Base-by-base conservation (phyloP, 2,888 invertebrate genomes). In the Dryomyza anilis region DNA sequence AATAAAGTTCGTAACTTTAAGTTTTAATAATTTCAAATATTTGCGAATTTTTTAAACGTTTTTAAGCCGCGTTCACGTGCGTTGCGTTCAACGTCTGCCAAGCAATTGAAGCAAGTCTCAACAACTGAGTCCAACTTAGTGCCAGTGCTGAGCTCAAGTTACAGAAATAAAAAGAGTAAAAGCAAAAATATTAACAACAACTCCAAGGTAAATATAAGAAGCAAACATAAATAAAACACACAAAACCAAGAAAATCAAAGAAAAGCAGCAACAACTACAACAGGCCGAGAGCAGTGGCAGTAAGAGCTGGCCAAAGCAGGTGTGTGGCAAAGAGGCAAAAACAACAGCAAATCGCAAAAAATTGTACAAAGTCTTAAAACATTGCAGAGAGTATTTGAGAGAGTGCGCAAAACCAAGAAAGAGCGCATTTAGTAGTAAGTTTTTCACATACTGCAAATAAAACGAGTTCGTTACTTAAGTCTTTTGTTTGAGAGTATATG, bases 81-180 rank as follows among this genome's bases (percentile, higher is more conserved):
- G 74, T 72, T 76, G 72, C 76, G 74, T 73, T 79, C 76, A 74
- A 78, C 78, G 75, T 76, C 71, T 76, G 67, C 74, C 74, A 78
- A 76, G 76, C 76, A 74, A 76, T 76, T 79, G 77, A 70, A 48
- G 65, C 56, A 46, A 61, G 48, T 67, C 63, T 67, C 52, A 55
- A 59, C 25, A 25, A 36, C 46, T 46, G 23, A 46, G 46, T 46
- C 58, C 58, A 58, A 58, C 46, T n/a, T n/a, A n/a, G n/a, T n/a
- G n/a, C n/a, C n/a, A n/a, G n/a, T n/a, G n/a, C n/a, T n/a, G n/a
- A n/a, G n/a, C n/a, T 55, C 30, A 33, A 63, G 57, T 30, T 36
- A 23, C 55, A 30, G 29, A 27, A 14, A 14, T 14, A 27, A 25
- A 39, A 27, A 45, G 16, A 29, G 27, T 39, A 56, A 21, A 36